Evolutionary conservation across 2,113 vertebrate genomes (phyloP).

Genomic region (Rhegmatorhina hoffmannsi): DNA sequence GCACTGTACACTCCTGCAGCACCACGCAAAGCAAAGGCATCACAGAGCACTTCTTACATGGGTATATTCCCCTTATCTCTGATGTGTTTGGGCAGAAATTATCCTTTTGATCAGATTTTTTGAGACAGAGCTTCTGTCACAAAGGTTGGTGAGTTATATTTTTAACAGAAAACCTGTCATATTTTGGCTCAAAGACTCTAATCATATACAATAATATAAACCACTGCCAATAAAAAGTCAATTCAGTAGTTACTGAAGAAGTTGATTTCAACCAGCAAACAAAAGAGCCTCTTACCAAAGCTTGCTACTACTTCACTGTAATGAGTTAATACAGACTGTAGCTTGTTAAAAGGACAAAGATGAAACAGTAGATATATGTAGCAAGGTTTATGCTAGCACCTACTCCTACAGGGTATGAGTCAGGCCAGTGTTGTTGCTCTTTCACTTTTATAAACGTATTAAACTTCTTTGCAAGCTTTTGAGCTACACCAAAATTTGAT

Average conservation of each 20-base stretch:
- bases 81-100: neutral
- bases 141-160: neutral
- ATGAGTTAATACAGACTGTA: constrained; percentile 26
- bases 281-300: neutral
- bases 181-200: neutral
- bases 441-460: constrained; percentile 32
- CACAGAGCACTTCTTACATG: rapidly evolving
- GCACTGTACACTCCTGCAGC: neutral
- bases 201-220: neutral
- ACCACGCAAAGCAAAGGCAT: neutral
- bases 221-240: neutral
- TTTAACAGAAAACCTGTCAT: neutral
- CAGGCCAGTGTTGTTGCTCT: constrained; percentile 53
- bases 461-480: neutral
- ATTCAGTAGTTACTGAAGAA: neutral
- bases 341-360: constrained; percentile 41
- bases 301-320: neutral
- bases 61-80: rapidly evolving
- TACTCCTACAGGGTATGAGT: constrained; percentile 67
- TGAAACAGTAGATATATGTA: constrained; percentile 48
- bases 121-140: neutral
- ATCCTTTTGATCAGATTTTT: neutral
- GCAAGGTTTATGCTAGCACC: constrained; percentile 55
- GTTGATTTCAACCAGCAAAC: neutral
- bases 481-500: constrained; percentile 11